Conservation (phyloP, 2,797 vertebrate species). For the Parotocinclus haroldoi region DNA sequence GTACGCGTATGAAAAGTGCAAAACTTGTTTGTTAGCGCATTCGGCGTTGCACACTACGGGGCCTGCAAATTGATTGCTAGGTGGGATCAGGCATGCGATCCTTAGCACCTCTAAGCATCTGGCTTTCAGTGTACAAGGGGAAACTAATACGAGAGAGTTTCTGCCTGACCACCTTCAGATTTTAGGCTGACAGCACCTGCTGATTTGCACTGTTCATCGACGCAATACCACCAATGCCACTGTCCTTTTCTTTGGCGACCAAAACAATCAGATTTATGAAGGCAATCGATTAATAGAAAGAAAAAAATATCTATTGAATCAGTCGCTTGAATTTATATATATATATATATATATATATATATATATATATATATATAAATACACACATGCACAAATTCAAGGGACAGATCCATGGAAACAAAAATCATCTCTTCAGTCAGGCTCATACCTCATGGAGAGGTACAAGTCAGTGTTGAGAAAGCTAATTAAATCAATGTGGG, state of each 20-base stretch:
- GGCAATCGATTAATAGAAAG: constrained; percentile 41
- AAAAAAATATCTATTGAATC: neutral
- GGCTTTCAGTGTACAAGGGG: constrained; percentile 17
- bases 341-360: no score
- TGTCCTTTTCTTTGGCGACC: constrained; percentile 54
- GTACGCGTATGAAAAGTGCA: constrained; percentile 36
- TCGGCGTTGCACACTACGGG: constrained; percentile 42
- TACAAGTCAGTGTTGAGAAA: constrained; percentile 28
- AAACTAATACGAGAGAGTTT: constrained; percentile 10
- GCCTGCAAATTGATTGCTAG: constrained; percentile 52
- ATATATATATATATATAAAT: no score
- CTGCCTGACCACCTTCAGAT: constrained; percentile 48
- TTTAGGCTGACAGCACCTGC: constrained; percentile 44
- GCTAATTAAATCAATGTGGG: constrained; percentile 46
- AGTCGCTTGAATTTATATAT: constrained; percentile 12
- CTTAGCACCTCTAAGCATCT: constrained; percentile 46
- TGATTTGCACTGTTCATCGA: constrained; percentile 43
- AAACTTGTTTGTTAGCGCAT: constrained; percentile 46
- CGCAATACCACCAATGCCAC: constrained; percentile 45
- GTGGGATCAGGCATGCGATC: constrained; percentile 46
- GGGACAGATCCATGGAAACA: constrained; percentile 28
- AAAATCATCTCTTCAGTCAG: constrained; percentile 30
- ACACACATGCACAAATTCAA: no score
- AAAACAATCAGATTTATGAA: constrained; percentile 40
- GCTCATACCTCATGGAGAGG: constrained; percentile 27